phyloP scores from a whole-genome alignment of 1,140 invertebrate species.

The Meloidogyne floridensis region DNA sequence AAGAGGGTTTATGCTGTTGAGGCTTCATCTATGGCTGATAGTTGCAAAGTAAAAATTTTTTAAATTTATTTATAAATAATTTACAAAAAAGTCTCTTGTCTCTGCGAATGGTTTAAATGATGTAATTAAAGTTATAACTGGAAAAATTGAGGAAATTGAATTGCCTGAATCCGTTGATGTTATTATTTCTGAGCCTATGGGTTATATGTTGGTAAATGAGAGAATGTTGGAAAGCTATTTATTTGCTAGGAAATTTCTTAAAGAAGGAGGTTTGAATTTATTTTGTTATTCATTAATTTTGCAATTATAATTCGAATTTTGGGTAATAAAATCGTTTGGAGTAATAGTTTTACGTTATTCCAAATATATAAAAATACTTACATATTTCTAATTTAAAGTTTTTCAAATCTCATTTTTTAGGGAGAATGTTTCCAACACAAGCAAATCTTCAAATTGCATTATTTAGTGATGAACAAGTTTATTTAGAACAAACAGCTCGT shows the following conservation, averaged over 20 bases:
- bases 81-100: slow-evolving; percentile 75
- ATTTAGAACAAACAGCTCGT: slow-evolving; percentile 97
- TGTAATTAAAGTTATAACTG: slow-evolving; percentile 86
- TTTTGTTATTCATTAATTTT: neutral
- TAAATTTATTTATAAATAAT: slow-evolving; percentile 34
- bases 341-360: too few relatives aligned
- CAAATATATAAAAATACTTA: too few relatives aligned
- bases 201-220: slow-evolving; percentile 99
- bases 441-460: slow-evolving; percentile 97
- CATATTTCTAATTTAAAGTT: neutral
- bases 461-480: slow-evolving; percentile 94
- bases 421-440: slow-evolving; percentile 90
- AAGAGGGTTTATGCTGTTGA: slow-evolving; percentile 96
- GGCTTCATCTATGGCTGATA: slow-evolving; percentile 95
- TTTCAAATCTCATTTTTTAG: slow-evolving; percentile 56
- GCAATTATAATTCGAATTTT: neutral
- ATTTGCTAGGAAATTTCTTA: slow-evolving; percentile 96
- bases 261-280: slow-evolving; percentile 74
- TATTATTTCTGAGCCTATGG: slow-evolving; percentile 99
- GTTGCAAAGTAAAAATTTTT: slow-evolving; percentile 76
- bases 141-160: slow-evolving; percentile 97
- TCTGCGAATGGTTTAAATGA: slow-evolving; percentile 83
- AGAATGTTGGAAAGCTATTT: slow-evolving; percentile 98
- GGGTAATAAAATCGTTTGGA: neutral
- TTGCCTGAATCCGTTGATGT: slow-evolving; percentile 88